Evolutionary conservation across 2,797 vertebrate genomes (phyloP).

Genomic region (Gambusia yucatana): DNA sequence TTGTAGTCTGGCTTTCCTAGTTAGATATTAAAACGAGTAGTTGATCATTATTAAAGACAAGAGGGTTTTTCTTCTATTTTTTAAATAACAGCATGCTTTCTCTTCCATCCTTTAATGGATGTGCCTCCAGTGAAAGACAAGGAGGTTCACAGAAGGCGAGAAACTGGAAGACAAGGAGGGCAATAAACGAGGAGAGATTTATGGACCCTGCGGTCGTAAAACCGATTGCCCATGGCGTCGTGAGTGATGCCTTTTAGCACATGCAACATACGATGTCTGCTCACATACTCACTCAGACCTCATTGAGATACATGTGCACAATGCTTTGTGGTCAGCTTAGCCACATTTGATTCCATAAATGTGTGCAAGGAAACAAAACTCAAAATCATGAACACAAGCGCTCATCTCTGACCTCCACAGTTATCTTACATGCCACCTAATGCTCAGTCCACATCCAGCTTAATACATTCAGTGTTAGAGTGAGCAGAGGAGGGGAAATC

Average conservation of each 20-base stretch:
- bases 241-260: constrained; percentile 40
- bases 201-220: constrained; percentile 53
- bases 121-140: constrained; percentile 32
- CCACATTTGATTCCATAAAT: not conserved
- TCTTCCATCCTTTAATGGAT: constrained; percentile 49
- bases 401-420: not conserved
- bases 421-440: constrained; percentile 32
- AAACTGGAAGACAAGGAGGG: constrained; percentile 26
- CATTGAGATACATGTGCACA: constrained; percentile 8
- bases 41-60: constrained; percentile 32
- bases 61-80: constrained; percentile 22
- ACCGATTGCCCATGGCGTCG: constrained; percentile 58
- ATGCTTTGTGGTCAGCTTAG: not conserved
- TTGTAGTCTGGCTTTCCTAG: constrained; percentile 38
- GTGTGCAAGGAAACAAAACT: not conserved
- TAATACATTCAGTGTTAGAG: constrained; percentile 33
- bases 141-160: constrained; percentile 28
- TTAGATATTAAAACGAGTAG: constrained; percentile 29
- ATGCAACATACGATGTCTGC: constrained; percentile 47
- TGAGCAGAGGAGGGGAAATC: constrained; percentile 51
- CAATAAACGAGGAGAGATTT: constrained; percentile 64
- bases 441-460: constrained; percentile 42
- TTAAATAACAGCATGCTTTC: constrained; percentile 31
- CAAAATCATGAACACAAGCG: not conserved
- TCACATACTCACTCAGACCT: not conserved